Conservation (phyloP, 2,113 vertebrate species). For the Corydoras maculifer region DNA sequence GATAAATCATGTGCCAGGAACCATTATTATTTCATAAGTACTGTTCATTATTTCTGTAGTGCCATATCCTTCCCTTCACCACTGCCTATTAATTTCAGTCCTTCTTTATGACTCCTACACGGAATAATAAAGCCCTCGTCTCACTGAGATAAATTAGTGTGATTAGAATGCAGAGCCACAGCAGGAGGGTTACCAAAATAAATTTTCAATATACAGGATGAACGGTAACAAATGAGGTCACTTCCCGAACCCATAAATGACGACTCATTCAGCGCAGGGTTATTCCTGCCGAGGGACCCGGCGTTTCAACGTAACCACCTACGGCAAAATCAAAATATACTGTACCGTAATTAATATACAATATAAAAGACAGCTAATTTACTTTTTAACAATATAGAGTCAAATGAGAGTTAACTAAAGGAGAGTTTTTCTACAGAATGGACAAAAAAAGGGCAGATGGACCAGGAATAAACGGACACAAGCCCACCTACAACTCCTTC, state of each 20-base stretch:
- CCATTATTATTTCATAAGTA: slow-evolving; percentile 42
- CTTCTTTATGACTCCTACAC: slow-evolving; percentile 24
- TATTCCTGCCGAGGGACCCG: background rate
- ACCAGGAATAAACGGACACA: too few species aligned
- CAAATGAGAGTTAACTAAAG: too few species aligned
- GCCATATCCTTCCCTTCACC: slow-evolving; percentile 33
- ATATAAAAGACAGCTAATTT: background rate
- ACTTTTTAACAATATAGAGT: too few species aligned
- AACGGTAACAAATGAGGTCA: background rate
- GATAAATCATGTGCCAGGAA: slow-evolving; percentile 32
- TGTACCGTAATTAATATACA: background rate
- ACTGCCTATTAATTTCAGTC: slow-evolving; percentile 34
- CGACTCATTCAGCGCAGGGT: background rate
- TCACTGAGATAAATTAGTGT: slow-evolving; percentile 28
- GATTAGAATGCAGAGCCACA: slow-evolving; percentile 8
- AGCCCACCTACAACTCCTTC: too few species aligned
- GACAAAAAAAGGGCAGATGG: too few species aligned
- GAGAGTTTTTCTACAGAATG: too few species aligned
- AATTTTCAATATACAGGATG: slow-evolving; percentile 6
- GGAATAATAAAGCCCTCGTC: slow-evolving; percentile 23
- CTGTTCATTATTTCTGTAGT: slow-evolving; percentile 33
- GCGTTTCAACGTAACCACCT: too few species aligned
- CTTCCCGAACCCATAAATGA: background rate
- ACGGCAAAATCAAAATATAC: background rate
- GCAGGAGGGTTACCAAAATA: background rate